Evolutionary conservation across 2,888 invertebrate species (phyloP), one percentile per base, ranked within the genome.

Genomic region (Caenorhabditis drosophilae): DNA sequence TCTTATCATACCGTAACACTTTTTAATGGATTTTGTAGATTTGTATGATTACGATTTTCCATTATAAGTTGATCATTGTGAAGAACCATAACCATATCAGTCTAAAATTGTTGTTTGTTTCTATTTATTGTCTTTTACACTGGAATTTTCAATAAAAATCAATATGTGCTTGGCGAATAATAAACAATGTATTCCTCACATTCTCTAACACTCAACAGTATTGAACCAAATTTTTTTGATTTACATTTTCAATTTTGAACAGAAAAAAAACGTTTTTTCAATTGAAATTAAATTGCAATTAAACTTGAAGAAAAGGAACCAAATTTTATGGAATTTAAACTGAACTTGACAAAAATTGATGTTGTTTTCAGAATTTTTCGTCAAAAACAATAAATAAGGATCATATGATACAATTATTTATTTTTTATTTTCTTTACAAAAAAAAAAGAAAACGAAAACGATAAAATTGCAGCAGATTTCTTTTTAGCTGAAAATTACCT

Each of bases 11-110:
- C 73, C 42, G 66, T 70, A 36, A 74, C 61, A 48, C 63, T 66
- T 12, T 70, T 36, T 26, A 74, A 40, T n/a, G 74, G 74, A 41
- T 70, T 71, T 47, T 72, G 71, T 6, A 74, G 41, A 46, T 64
- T 64, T 22, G 35, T 59, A 40, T 56, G 49, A 38, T 70, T 60
- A n/a, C 60, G 50, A 36, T 67, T 51, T 23, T 55, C 61, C 57
- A 73, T 52, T 4, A 70, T 51, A 15, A 70, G 50, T 18, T 54
- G 40, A 25, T 68, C 73, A 49, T 73, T 45, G 31, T 73, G 66
- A 31, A 73, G 35, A 2, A 70, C 68, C 48, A 70, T 52, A 27
- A 70, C 70, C 49, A 67, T 55, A 44, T 67, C 67, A 18, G 46
- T 58, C 63, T 63, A 41, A 36, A 57, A 57, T 31, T 16, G 15